Conservation (phyloP, 1,140 invertebrate genomes). For the Tetramorium simillimum region DNA sequence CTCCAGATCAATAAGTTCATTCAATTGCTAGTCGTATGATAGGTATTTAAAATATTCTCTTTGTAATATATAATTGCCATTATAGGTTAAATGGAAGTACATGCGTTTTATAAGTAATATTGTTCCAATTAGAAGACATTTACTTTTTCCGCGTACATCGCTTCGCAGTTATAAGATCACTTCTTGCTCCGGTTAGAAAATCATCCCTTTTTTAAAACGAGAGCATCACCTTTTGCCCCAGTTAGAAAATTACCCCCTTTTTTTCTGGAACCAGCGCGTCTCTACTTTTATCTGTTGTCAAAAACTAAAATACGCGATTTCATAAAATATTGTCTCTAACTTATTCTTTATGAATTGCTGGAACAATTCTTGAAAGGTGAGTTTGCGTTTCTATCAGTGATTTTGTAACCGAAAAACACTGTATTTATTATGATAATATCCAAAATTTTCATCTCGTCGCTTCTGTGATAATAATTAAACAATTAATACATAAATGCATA, state of each 20-base stretch:
- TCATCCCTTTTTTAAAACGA: not conserved
- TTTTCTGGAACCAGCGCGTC: not conserved
- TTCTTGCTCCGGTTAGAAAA: not conserved
- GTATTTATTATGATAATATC: not conserved
- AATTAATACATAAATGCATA: not conserved
- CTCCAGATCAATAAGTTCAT: conserved; percentile 42
- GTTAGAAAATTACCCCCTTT: not conserved
- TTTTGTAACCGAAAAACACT: not conserved
- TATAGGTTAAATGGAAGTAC: not conserved
- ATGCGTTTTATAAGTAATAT: not conserved
- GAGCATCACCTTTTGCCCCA: not conserved
- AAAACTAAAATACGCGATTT: not conserved
- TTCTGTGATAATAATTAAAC: not conserved
- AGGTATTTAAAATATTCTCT: not conserved
- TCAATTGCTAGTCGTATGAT: not conserved
- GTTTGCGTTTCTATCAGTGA: not conserved
- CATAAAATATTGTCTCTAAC: not conserved
- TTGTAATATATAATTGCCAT: not conserved
- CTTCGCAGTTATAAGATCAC: not conserved
- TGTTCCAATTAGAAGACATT: not conserved
- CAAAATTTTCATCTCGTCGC: not conserved
- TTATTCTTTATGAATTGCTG: not conserved
- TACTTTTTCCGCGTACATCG: not conserved
- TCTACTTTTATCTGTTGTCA: not conserved
- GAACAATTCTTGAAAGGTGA: not conserved